A percentile compares a stretch with the other conserved stretches of the same genome.
phyloP scores from a whole-genome alignment of 2,797 vertebrate species.

The Gymnoscopelus microlampas region DNA sequence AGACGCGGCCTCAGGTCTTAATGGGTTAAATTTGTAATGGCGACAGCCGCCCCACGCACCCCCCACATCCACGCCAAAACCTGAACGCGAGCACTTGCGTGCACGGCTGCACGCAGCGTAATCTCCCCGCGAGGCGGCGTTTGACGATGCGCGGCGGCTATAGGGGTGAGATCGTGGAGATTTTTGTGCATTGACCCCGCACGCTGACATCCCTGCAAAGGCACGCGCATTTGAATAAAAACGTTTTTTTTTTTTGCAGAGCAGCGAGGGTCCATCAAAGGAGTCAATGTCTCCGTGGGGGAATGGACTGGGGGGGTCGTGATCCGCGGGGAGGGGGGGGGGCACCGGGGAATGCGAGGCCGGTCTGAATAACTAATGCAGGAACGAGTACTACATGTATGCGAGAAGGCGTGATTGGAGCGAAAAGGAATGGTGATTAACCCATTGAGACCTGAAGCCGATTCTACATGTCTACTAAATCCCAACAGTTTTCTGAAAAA shows the following conservation, averaged over 20 bases:
- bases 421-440: constrained; percentile 36
- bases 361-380: constrained; percentile 63
- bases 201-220: constrained; percentile 47
- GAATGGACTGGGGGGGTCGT: constrained; percentile 40
- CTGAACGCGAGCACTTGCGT: constrained; percentile 7
- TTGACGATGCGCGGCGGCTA: constrained; percentile 61
- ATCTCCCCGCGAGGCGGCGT: constrained; percentile 51
- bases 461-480: too few species aligned
- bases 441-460: too few species aligned
- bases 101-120: constrained; percentile 33
- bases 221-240: constrained; percentile 72
- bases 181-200: constrained; percentile 75
- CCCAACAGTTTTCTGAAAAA: too few species aligned
- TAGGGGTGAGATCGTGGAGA: constrained; percentile 61
- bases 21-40: too few species aligned
- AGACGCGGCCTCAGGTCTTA: too few species aligned
- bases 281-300: constrained; percentile 60
- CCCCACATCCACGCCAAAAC: constrained; percentile 30
- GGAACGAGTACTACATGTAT: constrained; percentile 10
- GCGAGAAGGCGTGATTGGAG: constrained; percentile 30
- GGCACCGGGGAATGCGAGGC: constrained; percentile 24
- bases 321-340: constrained; percentile 53
- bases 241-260: constrained; percentile 50
- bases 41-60: too few species aligned
- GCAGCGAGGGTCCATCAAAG: constrained; percentile 55